Evolutionary conservation across 2,113 vertebrate species (phyloP).

Genomic region (Elanoides forficatus): DNA sequence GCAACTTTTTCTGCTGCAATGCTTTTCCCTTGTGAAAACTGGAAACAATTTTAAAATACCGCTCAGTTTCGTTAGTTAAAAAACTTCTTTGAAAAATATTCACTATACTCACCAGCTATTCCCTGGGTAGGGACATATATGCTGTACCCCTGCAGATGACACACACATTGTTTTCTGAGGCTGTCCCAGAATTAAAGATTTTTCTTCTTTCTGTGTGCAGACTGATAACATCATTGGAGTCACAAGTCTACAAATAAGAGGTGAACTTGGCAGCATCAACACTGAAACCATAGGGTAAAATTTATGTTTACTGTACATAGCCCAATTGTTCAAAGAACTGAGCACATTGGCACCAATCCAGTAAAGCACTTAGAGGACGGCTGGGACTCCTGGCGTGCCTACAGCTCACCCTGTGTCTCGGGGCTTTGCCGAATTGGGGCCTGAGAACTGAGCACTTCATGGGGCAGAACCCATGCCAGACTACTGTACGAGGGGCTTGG

Average conservation of each 20-base stretch:
- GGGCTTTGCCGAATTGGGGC: background rate
- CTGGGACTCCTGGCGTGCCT: background rate
- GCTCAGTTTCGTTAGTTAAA: background rate
- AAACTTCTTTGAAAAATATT: background rate
- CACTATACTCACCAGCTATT: background rate
- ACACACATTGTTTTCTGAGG: background rate
- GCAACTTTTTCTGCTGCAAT: background rate
- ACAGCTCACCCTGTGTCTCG: background rate
- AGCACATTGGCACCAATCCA: background rate
- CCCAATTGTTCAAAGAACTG: background rate
- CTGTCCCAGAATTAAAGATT: background rate
- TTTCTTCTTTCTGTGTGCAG: background rate
- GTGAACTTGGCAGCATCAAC: background rate
- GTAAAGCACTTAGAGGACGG: background rate
- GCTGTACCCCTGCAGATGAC: background rate
- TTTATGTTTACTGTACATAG: background rate
- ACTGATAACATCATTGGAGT: background rate
- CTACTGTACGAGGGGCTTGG: background rate
- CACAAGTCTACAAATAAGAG: background rate
- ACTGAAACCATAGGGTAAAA: background rate
- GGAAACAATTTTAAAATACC: background rate
- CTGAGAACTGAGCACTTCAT: background rate
- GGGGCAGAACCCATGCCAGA: background rate
- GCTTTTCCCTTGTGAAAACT: background rate
- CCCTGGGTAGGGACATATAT: background rate